Base-by-base conservation (phyloP, 2,888 invertebrate species). In the Parnassius mnemosyne region DNA sequence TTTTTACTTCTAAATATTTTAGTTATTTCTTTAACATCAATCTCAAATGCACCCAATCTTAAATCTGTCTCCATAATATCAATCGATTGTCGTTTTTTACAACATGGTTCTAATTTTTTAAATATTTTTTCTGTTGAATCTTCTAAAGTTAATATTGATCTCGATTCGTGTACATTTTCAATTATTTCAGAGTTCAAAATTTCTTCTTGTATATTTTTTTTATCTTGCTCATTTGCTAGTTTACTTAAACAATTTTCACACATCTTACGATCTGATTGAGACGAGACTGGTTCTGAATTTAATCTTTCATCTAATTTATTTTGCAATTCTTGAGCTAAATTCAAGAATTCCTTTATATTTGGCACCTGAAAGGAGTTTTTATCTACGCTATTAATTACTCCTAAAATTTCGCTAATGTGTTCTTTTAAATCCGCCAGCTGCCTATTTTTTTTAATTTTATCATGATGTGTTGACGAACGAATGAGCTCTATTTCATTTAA, bases 11-110 rank as follows among this genome's bases (percentile, higher is more conserved):
- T 72, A 9, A 75, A 57, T 20, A 78, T 73, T 71, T 75, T 77
- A 2, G 71, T 75, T 9, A 78, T 75, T 71, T 78, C 70, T 67
- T 79, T 69, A 20, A 76, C 66, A 60, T 81, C 78, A 5, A 73
- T 75, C 65, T 72, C 73, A 61, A 75, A 73, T 7, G 68, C 69
- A 3, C 75, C 78, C 47, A 79, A 63, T 46, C 74, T 73, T 61
- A 73, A 66, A 61, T 75, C 68, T 10, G 57, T 64, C 43, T 65
- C 57, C 7, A 13, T 10, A 12, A 43, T 10, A 42, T 44, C 43
- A 54, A 2, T 53, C 9, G 49, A 49, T 49, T 9, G 9, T 12
- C 13, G 13, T 2, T n/a, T 9, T 49, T 49, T 49, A 12, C n/a
- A 7, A 13, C n/a, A 49, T 13, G n/a, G n/a, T 49, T 56, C 49